These are phyloP conservation scores for Brienomyrus brachyistius DNA, from an alignment of 2,113 vertebrate genomes.

Conservation along the genomic window DNA sequence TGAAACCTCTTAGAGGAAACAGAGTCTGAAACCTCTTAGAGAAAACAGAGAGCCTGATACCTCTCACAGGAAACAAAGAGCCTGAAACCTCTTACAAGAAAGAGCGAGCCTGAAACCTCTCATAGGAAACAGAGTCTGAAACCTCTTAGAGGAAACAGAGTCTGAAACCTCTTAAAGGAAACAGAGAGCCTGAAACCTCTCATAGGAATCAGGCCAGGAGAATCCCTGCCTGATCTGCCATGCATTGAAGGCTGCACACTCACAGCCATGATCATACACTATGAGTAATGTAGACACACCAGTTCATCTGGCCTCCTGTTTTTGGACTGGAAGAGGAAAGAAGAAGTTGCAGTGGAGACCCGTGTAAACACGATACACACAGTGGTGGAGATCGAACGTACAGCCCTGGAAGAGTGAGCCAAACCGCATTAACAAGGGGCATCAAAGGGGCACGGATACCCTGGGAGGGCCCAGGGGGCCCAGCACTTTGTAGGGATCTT, in stretches of 20 bases:
- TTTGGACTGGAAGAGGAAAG: neutral
- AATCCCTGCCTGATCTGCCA: neutral
- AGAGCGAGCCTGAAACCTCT: neutral
- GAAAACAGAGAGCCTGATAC: neutral
- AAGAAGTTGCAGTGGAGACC: neutral
- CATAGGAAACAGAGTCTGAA: neutral
- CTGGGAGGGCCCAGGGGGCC: neutral
- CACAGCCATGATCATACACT: neutral
- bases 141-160: neutral
- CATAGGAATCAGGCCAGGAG: neutral
- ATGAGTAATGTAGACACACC: neutral
- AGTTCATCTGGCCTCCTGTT: neutral
- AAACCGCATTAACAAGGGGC: neutral
- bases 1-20: neutral
- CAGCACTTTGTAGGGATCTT: neutral
- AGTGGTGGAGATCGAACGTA: neutral
- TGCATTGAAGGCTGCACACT: neutral
- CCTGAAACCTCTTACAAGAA: neutral
- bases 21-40: neutral
- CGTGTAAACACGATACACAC: neutral
- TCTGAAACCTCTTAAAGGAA: neutral
- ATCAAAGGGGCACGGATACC: neutral
- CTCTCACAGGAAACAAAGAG: neutral
- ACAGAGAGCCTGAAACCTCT: neutral
- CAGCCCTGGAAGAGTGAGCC: neutral